phyloP scores from a whole-genome alignment of 2,888 invertebrate species.

The Drosophila maculinotata region DNA sequence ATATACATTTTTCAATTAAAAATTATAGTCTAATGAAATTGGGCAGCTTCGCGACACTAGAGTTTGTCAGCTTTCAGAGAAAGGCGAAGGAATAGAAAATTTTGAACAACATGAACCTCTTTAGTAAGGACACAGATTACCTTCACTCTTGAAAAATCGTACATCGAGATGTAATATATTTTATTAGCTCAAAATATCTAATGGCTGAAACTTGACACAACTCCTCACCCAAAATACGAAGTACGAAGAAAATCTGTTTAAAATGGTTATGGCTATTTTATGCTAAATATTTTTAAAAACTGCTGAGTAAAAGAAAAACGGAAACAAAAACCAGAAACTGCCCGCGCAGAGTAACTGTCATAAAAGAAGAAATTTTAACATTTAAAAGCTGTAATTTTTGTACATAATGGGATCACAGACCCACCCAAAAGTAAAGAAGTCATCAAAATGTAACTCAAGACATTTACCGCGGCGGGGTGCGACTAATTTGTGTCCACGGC shows the following conservation, averaged over 20 bases:
- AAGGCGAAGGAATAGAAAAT: conserved; percentile 1
- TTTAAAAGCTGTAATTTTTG: conserved; percentile 70
- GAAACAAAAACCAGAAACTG: conserved; percentile 22
- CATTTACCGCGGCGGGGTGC: conserved; percentile 58
- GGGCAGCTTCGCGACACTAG: conserved; percentile 43
- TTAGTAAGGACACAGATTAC: too few relatives aligned
- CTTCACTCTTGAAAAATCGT: conserved; percentile 42
- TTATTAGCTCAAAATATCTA: conserved; percentile 33
- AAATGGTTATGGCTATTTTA: conserved; percentile 77
- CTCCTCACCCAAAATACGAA: conserved; percentile 35
- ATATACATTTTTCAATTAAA: conserved; percentile 79
- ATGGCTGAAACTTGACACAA: conserved; percentile 12
- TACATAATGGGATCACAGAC: conserved; percentile 63
- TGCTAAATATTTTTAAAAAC: conserved; percentile 60
- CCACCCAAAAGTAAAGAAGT: conserved; percentile 69
- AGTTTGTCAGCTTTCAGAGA: conserved; percentile 30
- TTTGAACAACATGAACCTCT: too few relatives aligned
- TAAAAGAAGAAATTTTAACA: conserved; percentile 61
- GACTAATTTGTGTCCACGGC: conserved; percentile 68
- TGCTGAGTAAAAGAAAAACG: conserved; percentile 31
- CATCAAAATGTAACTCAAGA: conserved; percentile 80
- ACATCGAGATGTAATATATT: conserved; percentile 59
- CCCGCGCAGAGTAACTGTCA: conserved; percentile 47
- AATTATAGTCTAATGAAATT: conserved; percentile 79
- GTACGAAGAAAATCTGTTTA: conserved; percentile 69